Conservation (phyloP, 1,140 invertebrate genomes). For the Pentalonia nigronervosa region DNA sequence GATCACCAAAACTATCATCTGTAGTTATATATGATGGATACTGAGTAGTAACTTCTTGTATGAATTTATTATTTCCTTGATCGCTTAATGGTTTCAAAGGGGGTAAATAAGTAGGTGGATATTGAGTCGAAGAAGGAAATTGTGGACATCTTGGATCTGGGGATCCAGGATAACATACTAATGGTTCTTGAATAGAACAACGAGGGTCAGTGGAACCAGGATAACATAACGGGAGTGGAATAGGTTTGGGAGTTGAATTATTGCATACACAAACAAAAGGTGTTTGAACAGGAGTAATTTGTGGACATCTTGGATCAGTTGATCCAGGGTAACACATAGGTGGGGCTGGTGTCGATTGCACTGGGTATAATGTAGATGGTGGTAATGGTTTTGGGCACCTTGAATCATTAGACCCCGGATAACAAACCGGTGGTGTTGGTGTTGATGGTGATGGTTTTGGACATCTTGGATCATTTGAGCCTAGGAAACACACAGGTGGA, state of each 20-base stretch:
- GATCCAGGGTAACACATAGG: constrained; percentile 61
- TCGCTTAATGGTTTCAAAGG: background rate
- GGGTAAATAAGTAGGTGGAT: constrained; percentile 30
- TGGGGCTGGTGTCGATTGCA: constrained; percentile 61
- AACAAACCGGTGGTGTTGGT: constrained; percentile 60
- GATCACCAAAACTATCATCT: constrained; percentile 18
- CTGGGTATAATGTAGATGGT: constrained; percentile 59
- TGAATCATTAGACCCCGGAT: constrained; percentile 61
- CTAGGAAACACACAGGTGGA: constrained; percentile 60
- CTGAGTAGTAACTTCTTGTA: constrained; percentile 18
- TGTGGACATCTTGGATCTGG: constrained; percentile 63
- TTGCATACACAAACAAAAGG: constrained; percentile 61
- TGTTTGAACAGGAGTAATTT: constrained; percentile 57
- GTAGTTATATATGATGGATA: constrained; percentile 24
- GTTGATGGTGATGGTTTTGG: constrained; percentile 59
- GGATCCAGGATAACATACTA: constrained; percentile 61
- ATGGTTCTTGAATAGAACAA: constrained; percentile 58
- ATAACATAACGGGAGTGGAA: constrained; percentile 61
- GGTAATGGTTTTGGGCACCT: constrained; percentile 60
- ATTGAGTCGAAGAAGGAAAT: constrained; percentile 59
- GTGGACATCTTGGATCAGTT: constrained; percentile 60
- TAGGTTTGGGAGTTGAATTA: constrained; percentile 59
- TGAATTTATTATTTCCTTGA: constrained; percentile 1
- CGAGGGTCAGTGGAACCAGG: constrained; percentile 61
- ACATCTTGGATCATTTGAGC: constrained; percentile 61